Evolutionary conservation across 2,888 invertebrate genomes (phyloP), one percentile per base, ranked within the genome.

Genomic region (Caradrina clavipalpis): DNA sequence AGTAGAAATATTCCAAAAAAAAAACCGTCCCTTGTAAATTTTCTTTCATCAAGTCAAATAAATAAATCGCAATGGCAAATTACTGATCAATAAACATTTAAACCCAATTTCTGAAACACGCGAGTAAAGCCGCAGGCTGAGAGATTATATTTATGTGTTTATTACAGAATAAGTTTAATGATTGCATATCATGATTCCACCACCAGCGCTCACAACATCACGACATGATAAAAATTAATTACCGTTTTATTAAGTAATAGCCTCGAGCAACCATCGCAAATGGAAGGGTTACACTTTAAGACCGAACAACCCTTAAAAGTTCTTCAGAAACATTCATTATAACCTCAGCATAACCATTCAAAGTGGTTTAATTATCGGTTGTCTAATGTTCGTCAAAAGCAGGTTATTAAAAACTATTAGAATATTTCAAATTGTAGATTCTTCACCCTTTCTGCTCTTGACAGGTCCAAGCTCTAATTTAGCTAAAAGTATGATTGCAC

Each of bases 371-470:
- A 96, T 95, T 94, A 91, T 83, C 81, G 89, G 93, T 93, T 96
- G 95, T 94, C 94, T 89, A 88, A 88, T 88, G 88, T 89, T 88
- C 91, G 89, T 92, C 89, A 91, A 91, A 92, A 91, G 88, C 85
- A 80, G 88, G 91, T 92, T 93, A 95, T 96, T 95, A 94, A 92
- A 95, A 94, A 91, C 93, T 92, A 95, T 96, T 95, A 95, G 90
- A 90, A 91, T 91, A 90, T 93, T 90, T 93, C 88, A 92, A 91
- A 90, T 86, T 84, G 85, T 89, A 87, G 79, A 90, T 89, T 90
- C 85, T 89, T 81, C 82, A 71, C 87, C 87, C 86, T 88, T 88
- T 86, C 84, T 83, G 78, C 85, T 81, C 86, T 85, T 89, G 90
- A 91, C 91, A 90, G 86, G 86, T 83, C 80, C 74, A 92, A 87